Base-by-base conservation (phyloP, 2,888 invertebrate species). In the Thumatha senex region DNA sequence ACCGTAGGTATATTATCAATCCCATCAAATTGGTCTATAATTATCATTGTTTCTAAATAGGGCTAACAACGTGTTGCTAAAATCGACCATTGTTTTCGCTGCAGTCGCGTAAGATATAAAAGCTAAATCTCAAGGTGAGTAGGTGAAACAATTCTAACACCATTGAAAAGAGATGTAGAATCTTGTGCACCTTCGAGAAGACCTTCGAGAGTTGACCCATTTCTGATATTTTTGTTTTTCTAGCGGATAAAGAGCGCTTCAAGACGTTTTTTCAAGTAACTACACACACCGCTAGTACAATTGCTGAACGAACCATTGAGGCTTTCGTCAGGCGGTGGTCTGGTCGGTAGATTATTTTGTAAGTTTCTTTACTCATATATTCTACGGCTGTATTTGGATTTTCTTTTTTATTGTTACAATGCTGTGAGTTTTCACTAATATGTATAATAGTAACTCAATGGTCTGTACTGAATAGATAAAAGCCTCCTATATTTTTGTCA, bases 81-180 rank as follows among this genome's bases (percentile, higher is more conserved):
- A 78, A 84, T 81, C 69, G 68, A 60, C 82, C 65, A 86, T 86
- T 87, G 86, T 87, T 79, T 78, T 72, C 56, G 55, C 61, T 45
- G 56, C 63, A 51, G 63, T 67, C 68, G 61, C 68, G 61, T 59
- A 78, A 78, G 78, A 82, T 73, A 74, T 77, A 78, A 74, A 61
- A 24, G 61, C 72, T 72, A 73, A 72, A 68, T 75, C 58, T 70
- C 68, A 61, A 62, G 63, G 56, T 56, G 64, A 66, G 62, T 68
- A 56, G 58, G 67, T 64, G 64, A 69, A 63, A 56, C 63, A 14
- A 55, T 46, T 63, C 40, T 41, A 55, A 61, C 65, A 58, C 7
- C 39, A 65, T 67, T 24, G 46, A 40, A 47, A 40, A 40, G 49
- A 63, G 50, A 50, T 58, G 48, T 42, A 30, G n/a, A 8, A 14